Evolutionary conservation across 2,113 vertebrate species (phyloP).

Genomic region (Helogale parvula): DNA sequence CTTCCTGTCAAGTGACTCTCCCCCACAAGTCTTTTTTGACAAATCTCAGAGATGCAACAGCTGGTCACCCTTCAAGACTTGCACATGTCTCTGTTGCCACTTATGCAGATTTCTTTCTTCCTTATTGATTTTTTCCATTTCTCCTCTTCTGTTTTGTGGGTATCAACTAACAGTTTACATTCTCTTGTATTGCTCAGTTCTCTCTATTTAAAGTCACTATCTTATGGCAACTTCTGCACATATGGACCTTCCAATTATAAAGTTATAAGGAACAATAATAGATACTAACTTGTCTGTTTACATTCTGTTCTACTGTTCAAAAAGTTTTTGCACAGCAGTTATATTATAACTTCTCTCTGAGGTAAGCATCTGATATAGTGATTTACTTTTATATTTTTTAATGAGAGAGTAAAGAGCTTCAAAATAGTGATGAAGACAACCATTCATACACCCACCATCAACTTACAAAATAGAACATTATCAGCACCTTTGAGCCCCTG

Average conservation of each 20-base stretch:
- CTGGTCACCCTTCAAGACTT: constrained; percentile 81
- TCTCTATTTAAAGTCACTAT: constrained; percentile 55
- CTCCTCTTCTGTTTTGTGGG: constrained; percentile 50
- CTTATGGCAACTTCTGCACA: constrained; percentile 59
- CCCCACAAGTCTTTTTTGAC: constrained; percentile 69
- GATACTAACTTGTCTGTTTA: constrained; percentile 3
- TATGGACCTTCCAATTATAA: constrained; percentile 54
- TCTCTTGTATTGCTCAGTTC: constrained; percentile 59
- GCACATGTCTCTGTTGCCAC: constrained; percentile 71
- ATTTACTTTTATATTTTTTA: not conserved
- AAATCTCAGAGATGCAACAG: constrained; percentile 78
- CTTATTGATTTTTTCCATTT: constrained; percentile 51
- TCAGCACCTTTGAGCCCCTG: not conserved
- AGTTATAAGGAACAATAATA: constrained; percentile 47
- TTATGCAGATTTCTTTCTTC: constrained; percentile 67
- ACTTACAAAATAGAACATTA: not conserved
- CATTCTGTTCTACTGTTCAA: constrained; percentile 22
- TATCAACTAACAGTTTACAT: constrained; percentile 65
- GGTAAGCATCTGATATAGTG: not conserved
- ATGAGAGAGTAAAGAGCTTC: not conserved
- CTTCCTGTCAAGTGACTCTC: constrained; percentile 75
- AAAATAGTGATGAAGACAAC: not conserved
- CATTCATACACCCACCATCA: not conserved
- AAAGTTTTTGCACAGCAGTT: not conserved
- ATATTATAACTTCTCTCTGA: not conserved